Conservation (phyloP, 2,888 invertebrate species). For the Sinodicranocentrus sp. region DNA sequence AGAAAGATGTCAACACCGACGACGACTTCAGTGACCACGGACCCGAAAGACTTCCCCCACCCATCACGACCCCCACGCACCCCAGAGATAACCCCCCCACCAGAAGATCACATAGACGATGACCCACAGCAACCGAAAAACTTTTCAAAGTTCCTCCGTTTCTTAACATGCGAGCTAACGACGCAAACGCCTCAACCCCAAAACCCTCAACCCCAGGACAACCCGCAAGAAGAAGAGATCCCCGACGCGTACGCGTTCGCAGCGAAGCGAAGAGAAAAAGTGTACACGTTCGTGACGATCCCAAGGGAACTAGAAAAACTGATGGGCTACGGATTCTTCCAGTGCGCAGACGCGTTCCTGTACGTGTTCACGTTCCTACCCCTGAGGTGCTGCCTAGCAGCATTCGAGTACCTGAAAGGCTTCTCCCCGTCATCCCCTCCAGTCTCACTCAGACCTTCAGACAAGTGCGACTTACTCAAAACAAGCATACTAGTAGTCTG, state of each 20-base stretch:
- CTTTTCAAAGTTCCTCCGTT: neutral
- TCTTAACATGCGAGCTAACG: neutral
- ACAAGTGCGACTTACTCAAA: conserved; percentile 97
- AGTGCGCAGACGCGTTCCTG: conserved; percentile 97
- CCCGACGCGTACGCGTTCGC: neutral
- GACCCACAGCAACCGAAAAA: neutral
- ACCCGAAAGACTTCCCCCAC: too few relatives aligned
- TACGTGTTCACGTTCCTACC: conserved; percentile 99
- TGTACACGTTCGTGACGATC: conserved; percentile 97
- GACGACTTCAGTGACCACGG: too few relatives aligned
- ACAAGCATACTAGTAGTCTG: conserved; percentile 91
- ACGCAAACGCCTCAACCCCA: too few relatives aligned
- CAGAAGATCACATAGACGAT: too few relatives aligned
- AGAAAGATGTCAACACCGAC: too few relatives aligned
- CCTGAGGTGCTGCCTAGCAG: conserved; percentile 79
- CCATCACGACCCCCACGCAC: too few relatives aligned
- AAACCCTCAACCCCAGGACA: too few relatives aligned
- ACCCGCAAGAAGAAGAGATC: neutral
- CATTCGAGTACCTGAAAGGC: neutral
- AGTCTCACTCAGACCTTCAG: conserved; percentile 87
- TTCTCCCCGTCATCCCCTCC: neutral
- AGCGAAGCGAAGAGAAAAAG: conserved; percentile 77
- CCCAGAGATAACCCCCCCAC: too few relatives aligned
- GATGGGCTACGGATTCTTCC: conserved; percentile 95
- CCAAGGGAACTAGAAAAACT: conserved; percentile 95